Evolutionary conservation across 2,797 vertebrate species (phyloP).

Genomic region (Chaenodraco wilsoni): DNA sequence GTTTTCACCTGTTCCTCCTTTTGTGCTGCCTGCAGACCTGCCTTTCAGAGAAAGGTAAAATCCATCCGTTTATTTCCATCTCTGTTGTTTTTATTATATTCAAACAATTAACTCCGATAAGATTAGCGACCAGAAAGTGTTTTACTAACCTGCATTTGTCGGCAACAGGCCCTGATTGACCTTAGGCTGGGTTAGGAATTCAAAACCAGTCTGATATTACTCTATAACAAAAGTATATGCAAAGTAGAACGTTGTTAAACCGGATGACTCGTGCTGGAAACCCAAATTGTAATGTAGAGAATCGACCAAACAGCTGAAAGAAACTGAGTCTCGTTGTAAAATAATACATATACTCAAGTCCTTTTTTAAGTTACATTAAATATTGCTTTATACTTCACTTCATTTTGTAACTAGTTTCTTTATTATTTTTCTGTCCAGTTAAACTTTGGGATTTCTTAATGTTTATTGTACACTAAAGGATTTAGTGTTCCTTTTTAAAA

Average conservation of each 20-base stretch:
- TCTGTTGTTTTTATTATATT: neutral
- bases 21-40: neutral
- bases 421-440: no score
- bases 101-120: fast-evolving
- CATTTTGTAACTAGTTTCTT: no score
- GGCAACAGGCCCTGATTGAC: fast-evolving
- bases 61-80: fast-evolving
- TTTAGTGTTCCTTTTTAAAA: no score
- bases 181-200: neutral
- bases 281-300: neutral
- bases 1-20: constrained; percentile 20
- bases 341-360: neutral
- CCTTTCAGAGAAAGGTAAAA: neutral
- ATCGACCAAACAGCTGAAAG: neutral
- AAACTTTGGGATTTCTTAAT: no score
- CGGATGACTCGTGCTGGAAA: neutral
- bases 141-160: neutral
- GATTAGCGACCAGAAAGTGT: no score
- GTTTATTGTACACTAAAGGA: neutral
- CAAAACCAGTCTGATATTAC: neutral
- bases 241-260: neutral
- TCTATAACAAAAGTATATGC: neutral
- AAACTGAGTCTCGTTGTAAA: neutral
- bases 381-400: no score
- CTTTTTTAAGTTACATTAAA: neutral